Conservation (phyloP, 2,888 invertebrate genomes). For the Drosophila colorata region DNA sequence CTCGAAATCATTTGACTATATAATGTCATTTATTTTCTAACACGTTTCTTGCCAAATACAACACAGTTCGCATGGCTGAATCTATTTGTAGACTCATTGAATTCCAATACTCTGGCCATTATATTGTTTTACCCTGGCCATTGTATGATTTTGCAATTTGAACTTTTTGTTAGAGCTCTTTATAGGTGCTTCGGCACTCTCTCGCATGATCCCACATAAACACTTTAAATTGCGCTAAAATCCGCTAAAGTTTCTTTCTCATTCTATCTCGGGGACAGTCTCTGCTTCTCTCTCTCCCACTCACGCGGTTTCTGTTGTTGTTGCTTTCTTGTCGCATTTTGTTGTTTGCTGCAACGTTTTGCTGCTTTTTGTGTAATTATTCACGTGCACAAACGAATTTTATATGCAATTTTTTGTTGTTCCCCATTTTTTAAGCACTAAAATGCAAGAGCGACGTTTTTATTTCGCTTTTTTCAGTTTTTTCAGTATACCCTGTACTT, state of each 20-base stretch:
- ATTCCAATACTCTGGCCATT: no score
- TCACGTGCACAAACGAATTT: conserved; percentile 67
- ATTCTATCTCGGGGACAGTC: not conserved
- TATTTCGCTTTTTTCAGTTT: not conserved
- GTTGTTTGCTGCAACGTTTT: conserved; percentile 46
- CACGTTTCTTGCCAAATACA: not conserved
- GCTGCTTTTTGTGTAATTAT: conserved; percentile 70
- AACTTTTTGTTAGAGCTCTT: no score
- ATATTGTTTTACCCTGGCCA: no score
- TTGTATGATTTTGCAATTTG: no score
- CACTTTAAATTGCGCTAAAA: conserved; percentile 39
- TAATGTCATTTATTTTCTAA: not conserved
- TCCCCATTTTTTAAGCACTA: conserved; percentile 36
- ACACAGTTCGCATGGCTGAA: not conserved
- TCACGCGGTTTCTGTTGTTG: conserved; percentile 15
- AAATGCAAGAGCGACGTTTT: conserved; percentile 35
- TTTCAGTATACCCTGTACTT: conserved; percentile 36
- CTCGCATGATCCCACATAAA: conserved; percentile 9
- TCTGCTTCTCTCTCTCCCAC: not conserved
- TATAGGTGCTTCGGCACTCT: conserved; percentile 1
- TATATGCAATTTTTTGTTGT: conserved; percentile 38
- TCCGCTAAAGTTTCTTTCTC: conserved; percentile 21
- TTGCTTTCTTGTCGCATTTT: conserved; percentile 30
- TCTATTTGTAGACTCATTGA: not conserved
- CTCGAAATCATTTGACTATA: no score